Evolutionary conservation across 2,797 vertebrate species (phyloP).

Genomic region (Pipistrellus pygmaeus): DNA sequence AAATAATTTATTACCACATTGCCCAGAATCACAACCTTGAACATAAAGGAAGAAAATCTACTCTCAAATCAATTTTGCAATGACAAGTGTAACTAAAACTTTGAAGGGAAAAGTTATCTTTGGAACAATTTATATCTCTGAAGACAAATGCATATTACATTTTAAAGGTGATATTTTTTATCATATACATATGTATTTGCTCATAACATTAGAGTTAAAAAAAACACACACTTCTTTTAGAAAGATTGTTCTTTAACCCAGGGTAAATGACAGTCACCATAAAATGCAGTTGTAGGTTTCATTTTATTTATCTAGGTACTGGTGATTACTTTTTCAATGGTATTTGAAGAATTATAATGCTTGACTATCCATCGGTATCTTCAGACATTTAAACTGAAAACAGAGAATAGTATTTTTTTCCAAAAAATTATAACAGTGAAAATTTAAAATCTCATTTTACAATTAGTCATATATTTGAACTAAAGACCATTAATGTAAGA

Average conservation of each 20-base stretch:
- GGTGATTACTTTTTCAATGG: not conserved
- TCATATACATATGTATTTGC: conserved; percentile 32
- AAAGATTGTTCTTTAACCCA: not conserved
- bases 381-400: conserved; percentile 1
- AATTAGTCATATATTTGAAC: not conserved
- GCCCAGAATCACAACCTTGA: conserved; percentile 66
- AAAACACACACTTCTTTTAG: not conserved
- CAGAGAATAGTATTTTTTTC: not conserved
- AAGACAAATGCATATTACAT: conserved; percentile 60
- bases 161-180: conserved; percentile 64
- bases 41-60: conserved; percentile 72
- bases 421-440: conserved; percentile 13
- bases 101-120: conserved; percentile 46
- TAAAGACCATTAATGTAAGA: not conserved
- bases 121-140: conserved; percentile 50
- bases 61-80: conserved; percentile 74
- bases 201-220: conserved; percentile 43
- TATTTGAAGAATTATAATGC: not conserved
- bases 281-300: not conserved
- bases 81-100: conserved; percentile 53
- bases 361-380: not conserved
- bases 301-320: not conserved
- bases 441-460: conserved; percentile 11
- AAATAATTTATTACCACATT: conserved; percentile 72
- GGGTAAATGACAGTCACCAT: not conserved